Evolutionary conservation across 2,113 vertebrate species (phyloP).

Genomic region (Plestiodon gilberti): DNA sequence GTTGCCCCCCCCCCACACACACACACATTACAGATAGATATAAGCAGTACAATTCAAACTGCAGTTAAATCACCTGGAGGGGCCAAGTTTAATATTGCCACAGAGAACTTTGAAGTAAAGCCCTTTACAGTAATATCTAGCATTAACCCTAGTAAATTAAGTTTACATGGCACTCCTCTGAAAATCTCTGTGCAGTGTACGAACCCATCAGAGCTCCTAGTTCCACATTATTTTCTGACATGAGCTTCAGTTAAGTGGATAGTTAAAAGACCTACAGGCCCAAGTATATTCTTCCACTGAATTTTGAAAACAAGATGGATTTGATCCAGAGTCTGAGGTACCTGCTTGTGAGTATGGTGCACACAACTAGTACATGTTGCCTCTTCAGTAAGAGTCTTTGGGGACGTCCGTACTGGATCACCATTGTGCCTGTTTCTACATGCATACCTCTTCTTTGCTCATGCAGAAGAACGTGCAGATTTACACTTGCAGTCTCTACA

Average conservation of each 20-base stretch:
- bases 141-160: constrained; percentile 39
- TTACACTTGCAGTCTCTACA: not conserved
- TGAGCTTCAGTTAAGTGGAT: constrained; percentile 28
- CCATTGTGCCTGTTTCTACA: not conserved
- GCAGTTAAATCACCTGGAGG: constrained; percentile 33
- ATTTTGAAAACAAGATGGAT: not conserved
- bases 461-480: not conserved
- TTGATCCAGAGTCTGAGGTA: constrained; percentile 7
- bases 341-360: not conserved
- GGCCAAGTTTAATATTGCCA: constrained; percentile 37
- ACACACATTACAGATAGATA: too few species aligned
- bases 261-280: constrained; percentile 20
- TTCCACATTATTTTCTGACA: constrained; percentile 28
- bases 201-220: constrained; percentile 27
- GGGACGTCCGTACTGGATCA: not conserved
- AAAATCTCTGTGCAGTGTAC: constrained; percentile 29
- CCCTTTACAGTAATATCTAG: constrained; percentile 38
- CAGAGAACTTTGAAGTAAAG: constrained; percentile 35
- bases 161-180: constrained; percentile 35
- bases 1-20: too few species aligned
- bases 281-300: not conserved
- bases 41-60: constrained; percentile 16
- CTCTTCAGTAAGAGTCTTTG: not conserved
- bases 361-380: not conserved
- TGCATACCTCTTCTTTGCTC: not conserved